Evolutionary conservation across 2,797 vertebrate species (phyloP).

Genomic region (Tangara arthus): DNA sequence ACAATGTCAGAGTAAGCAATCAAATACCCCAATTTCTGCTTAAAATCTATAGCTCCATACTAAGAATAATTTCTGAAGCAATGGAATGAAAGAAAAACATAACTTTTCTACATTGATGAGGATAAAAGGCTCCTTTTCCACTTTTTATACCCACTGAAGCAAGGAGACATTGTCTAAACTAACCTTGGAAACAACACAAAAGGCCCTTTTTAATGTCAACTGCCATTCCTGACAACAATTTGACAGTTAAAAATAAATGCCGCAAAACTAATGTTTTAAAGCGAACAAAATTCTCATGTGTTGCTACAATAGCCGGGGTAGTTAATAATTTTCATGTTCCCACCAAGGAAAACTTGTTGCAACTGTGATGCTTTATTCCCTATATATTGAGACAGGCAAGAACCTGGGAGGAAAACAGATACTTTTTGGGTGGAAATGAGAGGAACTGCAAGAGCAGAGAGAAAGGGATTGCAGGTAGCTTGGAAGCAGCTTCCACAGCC

Average conservation of each 20-base stretch:
- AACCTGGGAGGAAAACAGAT: background rate
- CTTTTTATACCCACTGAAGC: background rate
- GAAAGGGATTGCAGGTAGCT: background rate
- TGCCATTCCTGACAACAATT: background rate
- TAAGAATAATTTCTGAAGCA: background rate
- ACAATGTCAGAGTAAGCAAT: background rate
- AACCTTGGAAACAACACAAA: background rate
- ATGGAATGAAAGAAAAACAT: background rate
- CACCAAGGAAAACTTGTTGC: background rate
- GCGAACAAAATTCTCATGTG: background rate
- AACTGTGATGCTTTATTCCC: background rate
- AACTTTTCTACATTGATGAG: background rate
- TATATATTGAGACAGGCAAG: background rate
- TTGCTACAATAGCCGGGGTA: background rate
- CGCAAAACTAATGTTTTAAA: background rate
- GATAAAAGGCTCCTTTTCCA: background rate
- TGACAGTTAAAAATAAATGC: background rate
- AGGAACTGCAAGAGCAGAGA: background rate
- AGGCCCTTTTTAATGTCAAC: rapidly evolving
- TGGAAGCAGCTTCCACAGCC: background rate
- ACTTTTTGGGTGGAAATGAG: background rate
- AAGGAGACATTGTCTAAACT: background rate
- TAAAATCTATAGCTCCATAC: background rate
- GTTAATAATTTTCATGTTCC: background rate
- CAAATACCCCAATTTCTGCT: background rate